Evolutionary conservation across 2,797 vertebrate species (phyloP), one percentile per base, ranked within the genome.

Genomic region (Phrynocephalus guinanensis): DNA sequence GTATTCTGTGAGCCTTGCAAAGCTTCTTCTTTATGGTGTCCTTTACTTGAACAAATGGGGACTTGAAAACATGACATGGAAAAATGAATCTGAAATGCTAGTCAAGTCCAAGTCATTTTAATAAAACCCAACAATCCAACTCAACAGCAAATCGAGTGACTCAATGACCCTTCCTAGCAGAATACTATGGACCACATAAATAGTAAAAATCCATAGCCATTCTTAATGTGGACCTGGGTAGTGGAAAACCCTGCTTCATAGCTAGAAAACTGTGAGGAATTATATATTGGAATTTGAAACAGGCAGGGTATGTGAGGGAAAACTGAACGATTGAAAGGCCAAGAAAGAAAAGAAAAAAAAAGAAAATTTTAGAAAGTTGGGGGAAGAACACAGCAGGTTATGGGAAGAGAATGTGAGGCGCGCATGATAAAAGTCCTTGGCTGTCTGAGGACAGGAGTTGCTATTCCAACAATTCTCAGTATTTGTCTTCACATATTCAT

Each of bases 391-490:
- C 71, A 38, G 77, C 71, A 84, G 66, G 79, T 44, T 15, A 67
- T 44, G n/a, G 77, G 38, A 8, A 81, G 5, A 63, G 79, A 72
- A 80, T 48, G 71, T 63, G 22, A 15, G 71, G 0, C 0, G 38
- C 18, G 16, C 7, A 0, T 24, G 89, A 91, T 85, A 82, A 94
- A 68, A 78, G 38, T 18, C 56, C 38, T 66, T 6, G 0, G 79
- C 48, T 4, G 28, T 83, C 28, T 3, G 88, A 93, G 94, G 91
- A 91, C 91, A 91, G 63, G 89, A 95, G 92, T 94, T 92, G 94
- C 95, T 94, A 96, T 97, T 91, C 93, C 94, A 96, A 93, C 92
- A 93, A 96, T 96, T 92, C 91, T 91, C 91, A 96, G 96, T 95
- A 97, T 97, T 94, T 96, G 95, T 91, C 92, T 93, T 83, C 93